These are phyloP conservation scores for Porites lobata DNA, from an alignment of 92 coral and sea anemone species.

Conservation along the genomic window DNA sequence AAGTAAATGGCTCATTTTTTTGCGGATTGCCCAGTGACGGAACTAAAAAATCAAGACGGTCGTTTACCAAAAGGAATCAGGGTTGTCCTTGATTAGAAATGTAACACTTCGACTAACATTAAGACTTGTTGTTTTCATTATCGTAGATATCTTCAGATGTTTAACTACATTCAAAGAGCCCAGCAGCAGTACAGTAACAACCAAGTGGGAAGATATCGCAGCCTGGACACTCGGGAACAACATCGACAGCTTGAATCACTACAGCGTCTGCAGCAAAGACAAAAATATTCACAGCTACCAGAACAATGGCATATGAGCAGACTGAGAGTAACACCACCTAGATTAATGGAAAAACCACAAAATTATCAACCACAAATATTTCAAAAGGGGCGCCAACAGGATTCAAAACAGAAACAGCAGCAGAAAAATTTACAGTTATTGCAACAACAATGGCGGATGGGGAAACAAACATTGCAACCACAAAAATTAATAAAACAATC, in stretches of 20 bases:
- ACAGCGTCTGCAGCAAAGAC: background rate
- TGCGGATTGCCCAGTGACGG: too few relatives aligned
- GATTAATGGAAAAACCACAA: background rate
- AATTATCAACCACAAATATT: background rate
- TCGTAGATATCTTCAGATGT: conserved; percentile 77
- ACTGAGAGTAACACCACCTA: background rate
- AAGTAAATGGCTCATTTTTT: too few relatives aligned
- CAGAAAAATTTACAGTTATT: conserved; percentile 5
- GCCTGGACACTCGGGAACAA: background rate
- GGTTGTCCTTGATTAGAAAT: too few relatives aligned
- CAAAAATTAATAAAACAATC: background rate
- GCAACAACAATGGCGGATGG: conserved; percentile 4
- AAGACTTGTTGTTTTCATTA: background rate
- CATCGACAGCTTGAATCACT: background rate
- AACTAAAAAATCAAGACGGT: too few relatives aligned
- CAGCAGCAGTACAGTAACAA: conserved; percentile 49
- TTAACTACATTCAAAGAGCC: conserved; percentile 78
- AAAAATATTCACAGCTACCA: background rate
- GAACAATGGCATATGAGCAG: background rate
- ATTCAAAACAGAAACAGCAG: background rate
- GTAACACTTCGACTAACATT: background rate
- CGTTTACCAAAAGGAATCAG: too few relatives aligned
- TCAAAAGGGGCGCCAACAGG: conserved; percentile 18
- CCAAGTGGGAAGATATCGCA: background rate
- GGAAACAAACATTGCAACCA: background rate